Evolutionary conservation across 2,888 invertebrate species (phyloP).

Genomic region (Ecdyonurus torrentis): DNA sequence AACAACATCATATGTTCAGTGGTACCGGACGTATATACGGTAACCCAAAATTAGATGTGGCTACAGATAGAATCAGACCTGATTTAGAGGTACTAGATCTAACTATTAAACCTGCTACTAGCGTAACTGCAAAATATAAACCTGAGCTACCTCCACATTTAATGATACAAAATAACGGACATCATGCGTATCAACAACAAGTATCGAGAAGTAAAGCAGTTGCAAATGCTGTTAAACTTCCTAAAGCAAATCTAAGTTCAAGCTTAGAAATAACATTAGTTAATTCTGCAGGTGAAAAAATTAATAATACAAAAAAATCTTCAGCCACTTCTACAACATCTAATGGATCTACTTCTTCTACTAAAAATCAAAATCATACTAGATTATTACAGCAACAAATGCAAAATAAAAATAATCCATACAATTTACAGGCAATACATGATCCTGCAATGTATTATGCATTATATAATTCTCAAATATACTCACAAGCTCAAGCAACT

Average conservation of each 20-base stretch:
- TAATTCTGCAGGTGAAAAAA: no score
- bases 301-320: not conserved
- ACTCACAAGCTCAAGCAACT: not conserved
- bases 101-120: not conserved
- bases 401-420: no score
- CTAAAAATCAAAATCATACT: no score
- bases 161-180: not conserved
- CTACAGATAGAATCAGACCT: not conserved
- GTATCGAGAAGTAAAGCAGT: no score
- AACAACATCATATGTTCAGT: not conserved
- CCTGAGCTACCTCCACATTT: no score
- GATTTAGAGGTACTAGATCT: not conserved
- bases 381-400: no score
- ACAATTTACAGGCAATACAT: no score
- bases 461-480: no score
- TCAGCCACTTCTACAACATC: not conserved
- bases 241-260: not conserved
- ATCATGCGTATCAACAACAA: not conserved
- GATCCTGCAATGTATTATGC: no score
- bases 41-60: not conserved
- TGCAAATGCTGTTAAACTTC: not conserved
- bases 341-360: no score
- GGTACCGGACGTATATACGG: not conserved
- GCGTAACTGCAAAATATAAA: no score
- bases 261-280: conserved; percentile 1